Evolutionary conservation across 2,113 vertebrate genomes (phyloP).

Genomic region (Ginglymostoma cirratum): DNA sequence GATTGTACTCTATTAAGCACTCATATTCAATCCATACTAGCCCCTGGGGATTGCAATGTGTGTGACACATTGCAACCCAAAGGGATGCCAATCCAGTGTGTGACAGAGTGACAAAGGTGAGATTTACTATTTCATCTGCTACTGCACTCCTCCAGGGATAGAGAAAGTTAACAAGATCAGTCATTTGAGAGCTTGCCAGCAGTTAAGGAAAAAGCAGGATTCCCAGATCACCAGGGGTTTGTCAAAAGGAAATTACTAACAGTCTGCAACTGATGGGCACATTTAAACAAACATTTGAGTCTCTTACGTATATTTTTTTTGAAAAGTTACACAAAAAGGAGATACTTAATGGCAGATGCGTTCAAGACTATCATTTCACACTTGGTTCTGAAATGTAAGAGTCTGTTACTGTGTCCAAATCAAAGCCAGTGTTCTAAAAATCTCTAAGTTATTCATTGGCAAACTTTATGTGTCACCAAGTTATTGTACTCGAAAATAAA

Average conservation of each 20-base stretch:
- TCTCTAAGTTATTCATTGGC: not conserved
- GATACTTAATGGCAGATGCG: not conserved
- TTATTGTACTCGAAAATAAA: not conserved
- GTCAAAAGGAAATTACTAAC: not conserved
- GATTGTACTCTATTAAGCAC: not conserved
- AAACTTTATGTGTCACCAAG: not conserved
- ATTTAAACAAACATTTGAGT: not conserved
- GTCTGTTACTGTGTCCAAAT: not conserved
- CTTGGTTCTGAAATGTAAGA: not conserved
- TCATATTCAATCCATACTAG: not conserved
- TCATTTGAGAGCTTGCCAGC: not conserved
- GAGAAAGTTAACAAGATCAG: not conserved
- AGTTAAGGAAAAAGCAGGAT: not conserved
- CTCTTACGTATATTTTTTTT: not conserved
- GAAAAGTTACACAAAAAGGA: not conserved
- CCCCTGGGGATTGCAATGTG: not conserved
- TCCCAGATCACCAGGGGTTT: not conserved
- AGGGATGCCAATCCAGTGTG: not conserved
- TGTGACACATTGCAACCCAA: not conserved
- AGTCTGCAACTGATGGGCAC: not conserved
- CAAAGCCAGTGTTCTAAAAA: not conserved
- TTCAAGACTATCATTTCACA: not conserved
- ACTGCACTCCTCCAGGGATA: not conserved
- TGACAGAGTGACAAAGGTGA: not conserved
- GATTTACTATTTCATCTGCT: not conserved